Evolutionary conservation across 1,140 invertebrate genomes (phyloP).

Genomic region (silkworm (Bombyx mori)): DNA sequence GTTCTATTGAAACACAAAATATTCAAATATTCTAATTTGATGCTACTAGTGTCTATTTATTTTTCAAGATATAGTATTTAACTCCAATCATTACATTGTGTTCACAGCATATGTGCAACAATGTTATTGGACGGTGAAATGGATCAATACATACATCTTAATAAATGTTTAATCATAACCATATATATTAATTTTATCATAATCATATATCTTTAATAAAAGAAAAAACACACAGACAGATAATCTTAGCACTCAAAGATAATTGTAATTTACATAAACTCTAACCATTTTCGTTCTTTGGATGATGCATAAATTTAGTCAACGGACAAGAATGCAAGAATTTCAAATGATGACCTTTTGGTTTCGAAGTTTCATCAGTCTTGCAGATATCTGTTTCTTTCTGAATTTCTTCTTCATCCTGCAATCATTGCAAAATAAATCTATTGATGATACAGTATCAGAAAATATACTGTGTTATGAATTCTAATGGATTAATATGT

Average conservation of each 20-base stretch:
- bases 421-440: conserved; percentile 29
- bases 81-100: no score
- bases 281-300: conserved; percentile 37
- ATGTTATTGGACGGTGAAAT: no score
- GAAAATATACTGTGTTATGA: no score
- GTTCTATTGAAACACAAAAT: no score
- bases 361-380: conserved; percentile 52
- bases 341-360: conserved; percentile 39
- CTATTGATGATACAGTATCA: neutral
- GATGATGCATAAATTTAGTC: conserved; percentile 39
- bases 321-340: conserved; percentile 45
- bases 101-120: no score
- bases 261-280: neutral
- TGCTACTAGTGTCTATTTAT: no score
- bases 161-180: neutral
- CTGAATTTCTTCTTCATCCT: conserved; percentile 59
- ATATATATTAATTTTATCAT: neutral
- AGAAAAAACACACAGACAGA: no score
- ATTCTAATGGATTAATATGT: no score
- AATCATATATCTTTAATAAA: neutral
- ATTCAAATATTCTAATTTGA: no score
- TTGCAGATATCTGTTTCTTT: conserved; percentile 62
- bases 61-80: no score
- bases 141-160: conserved; percentile 3
- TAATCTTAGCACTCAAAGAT: no score